Percentiles rank a stretch among this genome's conserved stretches.
These are phyloP conservation scores for Dicerorhinus sumatrensis DNA, from an alignment of 2,113 vertebrate genomes.

Conservation along the genomic window DNA sequence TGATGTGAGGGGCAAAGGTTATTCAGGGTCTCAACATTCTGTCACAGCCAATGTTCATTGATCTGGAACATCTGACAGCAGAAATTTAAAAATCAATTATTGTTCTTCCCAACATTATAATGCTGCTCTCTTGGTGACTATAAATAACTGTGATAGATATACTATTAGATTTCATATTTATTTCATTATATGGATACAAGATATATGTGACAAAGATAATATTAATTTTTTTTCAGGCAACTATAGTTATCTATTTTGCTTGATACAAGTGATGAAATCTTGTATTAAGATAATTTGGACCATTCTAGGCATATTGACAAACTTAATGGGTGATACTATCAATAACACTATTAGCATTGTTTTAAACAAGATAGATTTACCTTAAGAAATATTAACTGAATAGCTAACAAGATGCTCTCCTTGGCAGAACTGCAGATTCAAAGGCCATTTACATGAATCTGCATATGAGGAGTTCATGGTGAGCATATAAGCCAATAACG, in stretches of 20 bases:
- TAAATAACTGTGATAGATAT: background rate
- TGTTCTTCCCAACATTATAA: background rate
- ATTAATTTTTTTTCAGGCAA: background rate
- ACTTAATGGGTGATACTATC: background rate
- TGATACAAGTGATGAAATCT: background rate
- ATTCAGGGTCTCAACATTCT: background rate
- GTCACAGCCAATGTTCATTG: background rate
- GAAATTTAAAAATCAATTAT: constrained; percentile 32
- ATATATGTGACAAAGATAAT: background rate
- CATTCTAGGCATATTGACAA: background rate
- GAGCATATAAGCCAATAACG: background rate
- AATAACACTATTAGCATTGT: background rate
- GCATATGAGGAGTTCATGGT: background rate
- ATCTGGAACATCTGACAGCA: constrained; percentile 16
- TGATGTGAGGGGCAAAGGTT: background rate
- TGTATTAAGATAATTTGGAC: background rate
- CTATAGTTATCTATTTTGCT: background rate
- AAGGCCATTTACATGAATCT: background rate
- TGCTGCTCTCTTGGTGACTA: background rate
- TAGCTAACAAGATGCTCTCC: background rate
- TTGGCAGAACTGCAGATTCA: background rate
- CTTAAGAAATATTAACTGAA: background rate
- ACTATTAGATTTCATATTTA: constrained; percentile 1
- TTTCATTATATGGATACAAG: background rate
- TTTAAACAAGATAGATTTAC: background rate